phyloP scores from a whole-genome alignment of 2,113 vertebrate species.

The Aegotheles bennettii region DNA sequence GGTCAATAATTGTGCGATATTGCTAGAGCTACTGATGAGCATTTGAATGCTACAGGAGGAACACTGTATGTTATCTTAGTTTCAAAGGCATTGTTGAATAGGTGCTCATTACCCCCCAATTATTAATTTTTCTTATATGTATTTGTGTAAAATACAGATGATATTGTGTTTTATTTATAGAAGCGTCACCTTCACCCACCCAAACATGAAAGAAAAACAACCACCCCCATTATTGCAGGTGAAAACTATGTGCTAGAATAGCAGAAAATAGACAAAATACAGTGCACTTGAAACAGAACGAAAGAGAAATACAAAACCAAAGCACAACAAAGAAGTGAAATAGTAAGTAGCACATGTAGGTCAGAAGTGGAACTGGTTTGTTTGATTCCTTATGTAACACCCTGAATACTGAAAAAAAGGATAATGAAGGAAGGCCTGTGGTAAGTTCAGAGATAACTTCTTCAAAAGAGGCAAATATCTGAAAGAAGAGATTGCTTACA shows the following conservation, averaged over 20 bases:
- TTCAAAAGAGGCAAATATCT: neutral
- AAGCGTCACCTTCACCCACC: neutral
- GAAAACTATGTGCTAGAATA: neutral
- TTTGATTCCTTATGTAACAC: neutral
- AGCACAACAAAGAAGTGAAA: neutral
- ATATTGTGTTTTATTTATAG: neutral
- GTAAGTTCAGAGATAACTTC: neutral
- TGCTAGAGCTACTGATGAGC: neutral
- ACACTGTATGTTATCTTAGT: neutral
- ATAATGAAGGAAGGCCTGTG: neutral
- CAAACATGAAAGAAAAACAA: neutral
- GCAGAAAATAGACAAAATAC: neutral
- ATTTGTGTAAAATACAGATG: neutral
- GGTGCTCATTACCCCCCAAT: no score
- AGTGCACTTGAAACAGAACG: neutral
- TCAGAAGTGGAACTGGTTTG: neutral
- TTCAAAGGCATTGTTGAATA: neutral
- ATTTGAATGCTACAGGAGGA: neutral
- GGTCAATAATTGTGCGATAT: neutral
- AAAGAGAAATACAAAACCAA: neutral
- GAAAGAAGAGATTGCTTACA: neutral
- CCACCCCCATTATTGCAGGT: neutral
- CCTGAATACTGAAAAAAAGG: neutral
- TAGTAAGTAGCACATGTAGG: neutral
- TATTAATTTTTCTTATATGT: neutral